Evolutionary conservation across 2,113 vertebrate species (phyloP), one percentile per base, ranked within the genome.

Genomic region (Ammodytes dubius): DNA sequence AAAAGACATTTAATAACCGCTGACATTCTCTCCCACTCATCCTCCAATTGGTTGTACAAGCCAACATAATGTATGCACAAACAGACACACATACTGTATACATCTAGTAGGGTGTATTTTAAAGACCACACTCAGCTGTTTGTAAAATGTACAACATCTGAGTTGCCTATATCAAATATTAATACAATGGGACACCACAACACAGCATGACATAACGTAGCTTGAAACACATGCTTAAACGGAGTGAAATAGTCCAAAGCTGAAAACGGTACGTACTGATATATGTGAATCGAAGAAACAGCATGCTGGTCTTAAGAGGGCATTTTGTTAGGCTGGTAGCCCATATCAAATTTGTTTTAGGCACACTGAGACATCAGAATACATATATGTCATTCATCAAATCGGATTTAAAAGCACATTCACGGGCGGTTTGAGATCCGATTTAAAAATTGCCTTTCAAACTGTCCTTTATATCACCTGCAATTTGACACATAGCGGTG

Each of bases 321-420:
- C 47, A 74, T 84, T 72, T 81, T n/a, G n/a, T n/a, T 11, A 70
- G 65, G 80, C 35, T 74, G 77, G 47, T 61, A 75, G 19, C 40
- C 12, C 61, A 52, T 63, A 76, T 83, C 39, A 58, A 35, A 77
- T 59, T 66, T 27, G 27, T 27, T 74, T 50, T 69, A n/a, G 52
- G 43, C 66, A 59, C 52, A 46, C 15, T 50, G 53, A 40, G 7
- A 74, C 58, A 56, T 76, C 58, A 15, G 53, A 81, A 59, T 71
- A 68, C 72, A 75, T 84, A 75, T 84, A 81, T 86, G 80, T 82
- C 7, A 83, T 75, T 82, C 14, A 74, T 83, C 63, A 71, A 73
- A 81, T 78, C 40, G 63, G 43, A 88, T 88, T 79, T 42, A 61
- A 61, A 27, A 45, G 13, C 12, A 56, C 53, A 80, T 70, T 80